phyloP scores from a whole-genome alignment of 2,797 vertebrate species.

The Danio albolineatus region DNA sequence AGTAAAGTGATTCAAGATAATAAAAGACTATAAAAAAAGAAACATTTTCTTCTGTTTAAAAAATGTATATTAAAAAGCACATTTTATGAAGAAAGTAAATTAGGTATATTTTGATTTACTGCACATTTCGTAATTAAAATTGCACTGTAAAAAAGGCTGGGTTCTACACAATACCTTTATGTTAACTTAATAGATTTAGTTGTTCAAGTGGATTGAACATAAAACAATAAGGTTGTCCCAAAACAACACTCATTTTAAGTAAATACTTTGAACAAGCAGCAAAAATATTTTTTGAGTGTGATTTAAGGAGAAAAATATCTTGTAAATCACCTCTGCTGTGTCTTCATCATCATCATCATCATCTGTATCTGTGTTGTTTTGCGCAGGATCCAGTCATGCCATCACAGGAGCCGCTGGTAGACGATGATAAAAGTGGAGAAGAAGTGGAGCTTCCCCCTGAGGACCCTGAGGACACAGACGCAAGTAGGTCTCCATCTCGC shows the following conservation, averaged over 20 bases:
- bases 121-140: no score
- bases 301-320: not conserved
- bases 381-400: constrained; percentile 98
- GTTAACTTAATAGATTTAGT: no score
- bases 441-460: constrained; percentile 88
- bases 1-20: not conserved
- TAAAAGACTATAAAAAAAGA: not conserved
- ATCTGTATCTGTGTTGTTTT: constrained; percentile 48
- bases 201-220: no score
- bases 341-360: no score
- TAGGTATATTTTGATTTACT: not conserved
- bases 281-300: no score
- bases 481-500: constrained; percentile 81
- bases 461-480: constrained; percentile 86
- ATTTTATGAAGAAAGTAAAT: not conserved
- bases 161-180: no score
- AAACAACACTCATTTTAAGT: no score
- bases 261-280: no score
- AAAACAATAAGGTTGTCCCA: no score
- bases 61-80: not conserved
- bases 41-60: not conserved
- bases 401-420: constrained; percentile 93
- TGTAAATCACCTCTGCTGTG: no score
- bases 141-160: no score
- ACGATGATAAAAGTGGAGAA: constrained; percentile 84